Evolutionary conservation across 37 sponge, comb jelly and placozoan species (phyloP).

Genomic region (Halichondria panicea): DNA sequence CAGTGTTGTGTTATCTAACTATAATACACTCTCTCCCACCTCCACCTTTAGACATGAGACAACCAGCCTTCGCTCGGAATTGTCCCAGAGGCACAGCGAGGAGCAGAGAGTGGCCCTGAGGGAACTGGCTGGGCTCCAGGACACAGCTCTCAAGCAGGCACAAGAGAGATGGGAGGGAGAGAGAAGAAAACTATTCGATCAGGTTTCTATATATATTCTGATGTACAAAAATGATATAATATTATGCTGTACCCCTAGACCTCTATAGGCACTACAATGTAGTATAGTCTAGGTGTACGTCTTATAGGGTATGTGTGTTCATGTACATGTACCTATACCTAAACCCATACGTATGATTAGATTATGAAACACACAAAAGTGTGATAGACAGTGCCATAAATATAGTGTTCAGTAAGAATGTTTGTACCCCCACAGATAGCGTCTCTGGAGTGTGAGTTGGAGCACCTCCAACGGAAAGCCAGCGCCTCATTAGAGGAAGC

Average conservation of each 20-base stretch:
- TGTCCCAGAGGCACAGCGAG: slow-evolving; percentile 42
- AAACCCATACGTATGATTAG: too few species aligned
- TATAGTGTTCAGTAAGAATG: too few species aligned
- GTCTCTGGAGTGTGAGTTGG: slow-evolving; percentile 1
- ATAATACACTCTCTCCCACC: too few species aligned
- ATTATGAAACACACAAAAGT: too few species aligned
- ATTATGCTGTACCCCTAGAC: too few species aligned
- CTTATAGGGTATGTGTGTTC: too few species aligned
- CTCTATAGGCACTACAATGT: too few species aligned
- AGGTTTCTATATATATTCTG: slow-evolving; percentile 21
- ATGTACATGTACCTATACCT: too few species aligned
- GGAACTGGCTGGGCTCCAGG: slow-evolving; percentile 54
- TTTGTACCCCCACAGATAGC: too few species aligned
- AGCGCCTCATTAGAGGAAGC: slow-evolving; percentile 17
- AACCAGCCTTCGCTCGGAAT: slow-evolving; percentile 34
- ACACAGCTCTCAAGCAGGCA: slow-evolving; percentile 45
- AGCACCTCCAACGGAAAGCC: slow-evolving; percentile 12
- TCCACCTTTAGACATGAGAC: slow-evolving; percentile 54
- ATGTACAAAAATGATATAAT: neutral
- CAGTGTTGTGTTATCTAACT: too few species aligned
- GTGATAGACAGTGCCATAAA: too few species aligned
- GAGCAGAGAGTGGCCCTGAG: slow-evolving; percentile 34
- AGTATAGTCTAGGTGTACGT: too few species aligned
- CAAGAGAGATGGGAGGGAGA: slow-evolving; percentile 38
- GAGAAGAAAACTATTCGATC: slow-evolving; percentile 18